These are phyloP conservation scores for Protosalanx chinensis DNA, from an alignment of 2,797 vertebrate genomes.

Conservation along the genomic window DNA sequence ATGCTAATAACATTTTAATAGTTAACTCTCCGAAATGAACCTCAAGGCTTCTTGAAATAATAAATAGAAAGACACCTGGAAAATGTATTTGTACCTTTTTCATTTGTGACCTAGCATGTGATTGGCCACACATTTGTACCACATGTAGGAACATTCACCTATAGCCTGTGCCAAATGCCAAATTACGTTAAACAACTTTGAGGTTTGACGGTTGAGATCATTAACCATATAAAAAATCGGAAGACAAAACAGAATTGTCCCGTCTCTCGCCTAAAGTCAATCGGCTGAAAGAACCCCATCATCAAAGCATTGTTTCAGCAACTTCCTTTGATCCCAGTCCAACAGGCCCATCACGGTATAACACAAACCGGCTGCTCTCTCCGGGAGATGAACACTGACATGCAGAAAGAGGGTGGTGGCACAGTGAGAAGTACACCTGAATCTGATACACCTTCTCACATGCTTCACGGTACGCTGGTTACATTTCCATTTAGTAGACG, in stretches of 20 bases:
- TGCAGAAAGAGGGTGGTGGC: background rate
- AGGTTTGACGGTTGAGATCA: background rate
- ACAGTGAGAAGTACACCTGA: background rate
- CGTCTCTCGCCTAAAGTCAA: background rate
- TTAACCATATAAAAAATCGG: no score
- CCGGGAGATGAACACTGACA: background rate
- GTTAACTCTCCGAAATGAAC: no score
- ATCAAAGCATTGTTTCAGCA: background rate
- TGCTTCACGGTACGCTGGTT: background rate
- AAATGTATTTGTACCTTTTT: no score
- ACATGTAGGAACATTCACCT: no score
- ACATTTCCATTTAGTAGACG: no score
- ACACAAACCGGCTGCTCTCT: background rate
- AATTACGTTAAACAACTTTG: background rate
- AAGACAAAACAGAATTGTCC: background rate
- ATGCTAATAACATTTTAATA: no score
- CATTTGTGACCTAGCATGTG: no score
- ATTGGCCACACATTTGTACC: no score
- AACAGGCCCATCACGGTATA: background rate
- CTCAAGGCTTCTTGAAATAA: no score
- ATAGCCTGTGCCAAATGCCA: background rate
- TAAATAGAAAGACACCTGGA: no score
- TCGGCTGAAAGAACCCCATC: background rate
- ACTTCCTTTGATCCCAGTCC: background rate
- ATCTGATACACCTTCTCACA: background rate